Evolutionary conservation across 2,113 vertebrate genomes (phyloP).

Genomic region (Gambusia holbrooki): DNA sequence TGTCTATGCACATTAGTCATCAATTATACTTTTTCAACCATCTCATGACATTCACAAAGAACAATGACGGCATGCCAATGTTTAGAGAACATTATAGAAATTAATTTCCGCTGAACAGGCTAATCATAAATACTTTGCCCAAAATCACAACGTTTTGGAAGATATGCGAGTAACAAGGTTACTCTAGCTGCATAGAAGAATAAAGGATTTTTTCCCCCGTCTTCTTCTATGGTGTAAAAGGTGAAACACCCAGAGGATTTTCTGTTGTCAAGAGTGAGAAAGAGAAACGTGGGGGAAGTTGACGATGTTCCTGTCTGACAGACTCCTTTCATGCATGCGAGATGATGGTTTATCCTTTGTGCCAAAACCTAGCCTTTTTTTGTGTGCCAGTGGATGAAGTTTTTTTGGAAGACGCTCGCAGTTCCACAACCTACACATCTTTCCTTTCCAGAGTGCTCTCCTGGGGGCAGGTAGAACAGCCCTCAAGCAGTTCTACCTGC

Average conservation of each 20-base stretch:
- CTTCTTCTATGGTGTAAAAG: slow-evolving; percentile 39
- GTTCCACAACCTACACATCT: slow-evolving; percentile 43
- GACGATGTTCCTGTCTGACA: slow-evolving; percentile 18
- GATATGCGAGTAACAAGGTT: slow-evolving; percentile 1
- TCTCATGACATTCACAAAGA: not conserved
- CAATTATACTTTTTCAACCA: not conserved
- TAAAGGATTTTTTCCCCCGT: slow-evolving; percentile 35
- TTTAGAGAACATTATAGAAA: not conserved
- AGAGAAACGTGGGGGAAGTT: not conserved
- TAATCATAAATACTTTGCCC: not conserved
- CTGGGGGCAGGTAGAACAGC: not conserved
- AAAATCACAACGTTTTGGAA: not conserved
- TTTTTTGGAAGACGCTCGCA: slow-evolving; percentile 38
- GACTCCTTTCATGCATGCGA: slow-evolving; percentile 20
- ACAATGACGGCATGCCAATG: not conserved
- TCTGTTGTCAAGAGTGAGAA: slow-evolving; percentile 13
- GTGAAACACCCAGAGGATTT: slow-evolving; percentile 26
- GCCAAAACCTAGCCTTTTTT: slow-evolving; percentile 23
- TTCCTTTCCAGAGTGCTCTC: slow-evolving; percentile 14
- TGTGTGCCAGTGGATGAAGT: slow-evolving; percentile 36
- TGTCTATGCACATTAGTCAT: not conserved
- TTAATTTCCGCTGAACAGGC: not conserved
- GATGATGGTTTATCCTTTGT: slow-evolving; percentile 19
- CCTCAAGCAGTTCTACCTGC: slow-evolving; percentile 42
- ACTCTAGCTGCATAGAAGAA: slow-evolving; percentile 24